A percentile compares a stretch with the other conserved stretches of the same genome.
phyloP scores from a whole-genome alignment of 2,888 invertebrate species.

The Galerucella calmariensis region DNA sequence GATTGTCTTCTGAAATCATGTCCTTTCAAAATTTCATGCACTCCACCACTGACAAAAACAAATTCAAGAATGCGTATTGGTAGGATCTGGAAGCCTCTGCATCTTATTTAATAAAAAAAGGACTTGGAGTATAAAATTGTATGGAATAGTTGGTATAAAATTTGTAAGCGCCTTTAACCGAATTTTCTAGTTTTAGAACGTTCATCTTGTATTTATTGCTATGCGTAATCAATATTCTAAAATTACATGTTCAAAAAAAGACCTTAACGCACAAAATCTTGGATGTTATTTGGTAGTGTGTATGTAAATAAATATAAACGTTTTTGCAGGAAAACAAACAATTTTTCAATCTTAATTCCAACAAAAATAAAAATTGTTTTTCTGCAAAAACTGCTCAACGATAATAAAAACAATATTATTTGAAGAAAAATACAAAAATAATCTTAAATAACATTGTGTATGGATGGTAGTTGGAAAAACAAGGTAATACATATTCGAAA shows the following conservation, averaged over 20 bases:
- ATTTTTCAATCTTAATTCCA: too few relatives aligned
- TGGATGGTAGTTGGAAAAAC: neutral
- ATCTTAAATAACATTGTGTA: neutral
- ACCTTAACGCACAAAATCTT: constrained; percentile 21
- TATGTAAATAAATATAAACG: neutral
- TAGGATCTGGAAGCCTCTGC: too few relatives aligned
- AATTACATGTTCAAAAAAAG: constrained; percentile 25
- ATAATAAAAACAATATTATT: neutral
- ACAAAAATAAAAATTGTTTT: neutral
- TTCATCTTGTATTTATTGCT: constrained; percentile 8
- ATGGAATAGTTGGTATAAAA: too few relatives aligned
- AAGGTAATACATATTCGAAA: neutral
- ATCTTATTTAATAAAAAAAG: too few relatives aligned
- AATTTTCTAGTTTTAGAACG: neutral
- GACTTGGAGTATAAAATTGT: too few relatives aligned
- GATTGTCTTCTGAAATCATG: too few relatives aligned
- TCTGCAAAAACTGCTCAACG: neutral
- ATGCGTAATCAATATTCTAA: constrained; percentile 28
- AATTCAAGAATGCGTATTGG: too few relatives aligned
- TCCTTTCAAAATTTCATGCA: too few relatives aligned
- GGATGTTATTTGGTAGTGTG: constrained; percentile 11
- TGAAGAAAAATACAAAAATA: neutral
- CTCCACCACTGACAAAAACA: too few relatives aligned
- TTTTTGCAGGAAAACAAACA: neutral
- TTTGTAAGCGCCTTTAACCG: neutral